Conservation (phyloP, 1,140 invertebrate species). For the Trichogramma pretiosum region DNA sequence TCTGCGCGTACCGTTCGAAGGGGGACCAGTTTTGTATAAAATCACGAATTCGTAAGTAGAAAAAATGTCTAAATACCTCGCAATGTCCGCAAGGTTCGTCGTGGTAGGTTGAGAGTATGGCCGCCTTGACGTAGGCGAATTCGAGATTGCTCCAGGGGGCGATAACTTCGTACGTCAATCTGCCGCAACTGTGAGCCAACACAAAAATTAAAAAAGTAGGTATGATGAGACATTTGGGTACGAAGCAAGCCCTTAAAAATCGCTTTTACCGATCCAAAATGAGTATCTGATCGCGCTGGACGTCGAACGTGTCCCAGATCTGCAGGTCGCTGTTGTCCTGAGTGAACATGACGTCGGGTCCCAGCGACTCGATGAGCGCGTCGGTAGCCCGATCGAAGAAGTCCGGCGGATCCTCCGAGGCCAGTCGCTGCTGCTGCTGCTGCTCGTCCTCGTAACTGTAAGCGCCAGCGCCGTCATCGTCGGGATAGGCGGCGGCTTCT, state of each 20-base stretch:
- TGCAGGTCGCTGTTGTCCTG: constrained; percentile 25
- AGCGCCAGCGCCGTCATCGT: constrained; percentile 24
- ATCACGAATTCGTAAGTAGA: too few relatives aligned
- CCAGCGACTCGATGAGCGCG: constrained; percentile 12
- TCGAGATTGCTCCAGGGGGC: constrained; percentile 40
- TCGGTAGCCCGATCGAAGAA: constrained; percentile 14
- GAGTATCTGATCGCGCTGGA: constrained; percentile 31
- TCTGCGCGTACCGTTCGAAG: too few relatives aligned
- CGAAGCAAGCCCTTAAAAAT: too few relatives aligned
- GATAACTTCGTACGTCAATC: constrained; percentile 36
- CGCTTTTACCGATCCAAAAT: constrained; percentile 34
- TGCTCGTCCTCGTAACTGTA: constrained; percentile 28
- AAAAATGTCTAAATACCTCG: too few relatives aligned
- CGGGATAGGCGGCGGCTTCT: constrained; percentile 13
- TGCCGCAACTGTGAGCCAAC: constrained; percentile 31
- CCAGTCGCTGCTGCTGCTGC: constrained; percentile 21
- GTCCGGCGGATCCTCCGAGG: constrained; percentile 5
- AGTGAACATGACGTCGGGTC: constrained; percentile 24
- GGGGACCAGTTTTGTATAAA: too few relatives aligned
- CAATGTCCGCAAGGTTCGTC: constrained; percentile 39
- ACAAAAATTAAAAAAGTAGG: not conserved
- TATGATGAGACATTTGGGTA: not conserved
- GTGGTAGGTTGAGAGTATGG: constrained; percentile 37
- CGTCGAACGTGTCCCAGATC: constrained; percentile 29
- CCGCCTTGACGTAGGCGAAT: constrained; percentile 41